phyloP scores from a whole-genome alignment of 2,888 invertebrate genomes.

The Cacoxenus indagator region DNA sequence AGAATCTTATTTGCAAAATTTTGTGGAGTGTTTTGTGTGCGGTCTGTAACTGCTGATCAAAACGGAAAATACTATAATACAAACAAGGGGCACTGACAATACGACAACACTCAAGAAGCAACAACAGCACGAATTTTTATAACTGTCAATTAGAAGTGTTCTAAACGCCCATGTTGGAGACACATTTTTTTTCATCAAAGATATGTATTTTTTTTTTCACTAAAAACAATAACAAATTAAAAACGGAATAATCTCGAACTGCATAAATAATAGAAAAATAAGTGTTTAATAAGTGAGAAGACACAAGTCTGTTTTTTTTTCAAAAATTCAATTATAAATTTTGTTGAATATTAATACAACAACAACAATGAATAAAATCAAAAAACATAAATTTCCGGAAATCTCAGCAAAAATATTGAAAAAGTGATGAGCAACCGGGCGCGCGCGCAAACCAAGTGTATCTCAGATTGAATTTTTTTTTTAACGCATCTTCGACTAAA shows the following conservation, averaged over 20 bases:
- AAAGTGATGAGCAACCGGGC: no score
- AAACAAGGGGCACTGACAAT: no score
- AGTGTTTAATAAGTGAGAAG: no score
- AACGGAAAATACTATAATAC: not conserved
- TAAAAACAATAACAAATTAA: no score
- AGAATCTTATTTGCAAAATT: not conserved
- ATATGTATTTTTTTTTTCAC: no score
- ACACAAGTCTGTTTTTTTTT: no score
- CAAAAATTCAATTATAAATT: no score
- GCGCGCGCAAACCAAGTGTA: not conserved
- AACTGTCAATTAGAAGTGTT: conserved; percentile 28
- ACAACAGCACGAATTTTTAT: conserved; percentile 22
- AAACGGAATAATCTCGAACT: no score
- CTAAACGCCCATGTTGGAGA: not conserved
- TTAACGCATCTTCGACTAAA: conserved; percentile 9
- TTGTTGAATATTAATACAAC: not conserved
- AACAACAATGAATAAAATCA: conserved; percentile 39
- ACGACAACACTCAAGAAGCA: not conserved
- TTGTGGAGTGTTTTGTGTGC: not conserved
- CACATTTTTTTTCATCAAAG: not conserved
- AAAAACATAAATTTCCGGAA: conserved; percentile 52
- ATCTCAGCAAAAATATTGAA: conserved; percentile 23
- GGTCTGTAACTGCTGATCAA: no score
- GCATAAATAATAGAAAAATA: no score
- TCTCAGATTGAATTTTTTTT: conserved; percentile 32